Conservation (phyloP, 2,797 vertebrate species). For the Odontamblyopus lacepedii region DNA sequence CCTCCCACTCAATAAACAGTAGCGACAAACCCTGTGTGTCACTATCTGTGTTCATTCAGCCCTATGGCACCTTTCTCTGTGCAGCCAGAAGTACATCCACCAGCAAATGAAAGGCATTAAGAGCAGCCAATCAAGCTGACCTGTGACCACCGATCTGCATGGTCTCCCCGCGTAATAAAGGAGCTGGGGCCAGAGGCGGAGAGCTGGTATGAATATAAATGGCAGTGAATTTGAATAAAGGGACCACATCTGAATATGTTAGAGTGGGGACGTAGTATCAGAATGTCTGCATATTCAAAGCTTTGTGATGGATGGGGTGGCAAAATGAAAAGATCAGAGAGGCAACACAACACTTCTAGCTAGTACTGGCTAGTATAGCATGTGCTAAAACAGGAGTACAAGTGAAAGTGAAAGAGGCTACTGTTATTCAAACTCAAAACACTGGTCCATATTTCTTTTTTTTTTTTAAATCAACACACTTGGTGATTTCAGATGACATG, state of each 20-base stretch:
- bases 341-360: neutral
- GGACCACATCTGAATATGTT: constrained; percentile 52
- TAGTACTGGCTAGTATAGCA: neutral
- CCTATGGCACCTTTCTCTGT: constrained; percentile 28
- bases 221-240: constrained; percentile 57
- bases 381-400: neutral
- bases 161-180: constrained; percentile 44
- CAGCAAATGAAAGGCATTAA: constrained; percentile 54
- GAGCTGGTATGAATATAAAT: constrained; percentile 64
- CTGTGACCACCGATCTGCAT: constrained; percentile 57
- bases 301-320: constrained; percentile 47
- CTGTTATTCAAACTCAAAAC: neutral
- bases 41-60: constrained; percentile 30
- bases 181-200: constrained; percentile 40
- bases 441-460: too few relatives aligned
- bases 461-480: too few relatives aligned
- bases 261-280: constrained; percentile 36
- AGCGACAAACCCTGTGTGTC: constrained; percentile 5
- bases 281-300: constrained; percentile 50
- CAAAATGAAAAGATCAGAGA: constrained; percentile 18
- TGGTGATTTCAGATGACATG: too few relatives aligned
- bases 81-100: constrained; percentile 43
- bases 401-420: neutral
- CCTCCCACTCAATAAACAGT: constrained; percentile 19
- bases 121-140: constrained; percentile 42